Base-by-base conservation (phyloP, 2,888 invertebrate species). In the Fragum sueziense region DNA sequence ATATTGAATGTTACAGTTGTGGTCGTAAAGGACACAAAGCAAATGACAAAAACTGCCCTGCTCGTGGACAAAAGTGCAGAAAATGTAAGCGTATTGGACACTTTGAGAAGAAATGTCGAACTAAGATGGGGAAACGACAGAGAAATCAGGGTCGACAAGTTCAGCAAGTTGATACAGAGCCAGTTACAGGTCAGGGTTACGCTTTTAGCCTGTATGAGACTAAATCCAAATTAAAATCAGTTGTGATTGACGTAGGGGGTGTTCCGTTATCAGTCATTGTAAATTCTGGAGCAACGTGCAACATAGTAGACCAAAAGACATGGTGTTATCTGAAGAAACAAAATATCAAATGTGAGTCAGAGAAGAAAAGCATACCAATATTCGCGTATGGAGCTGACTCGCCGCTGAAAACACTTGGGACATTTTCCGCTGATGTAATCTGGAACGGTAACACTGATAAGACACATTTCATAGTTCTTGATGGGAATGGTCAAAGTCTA, bases 351-450 rank as follows among this genome's bases (percentile, higher is more conserved):
- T 59, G 59, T 59, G 59, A 27, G 27, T 59, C 59, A 17, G 14
- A 59, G 29, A 6, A 29, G 27, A 20, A 59, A 17, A 29, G 29
- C 1, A 17, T 59, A 59, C 59, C 59, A 29, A 22, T 77, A 2
- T 77, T 51, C 59, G 72, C 76, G 11, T 79, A 79, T 72, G 82
- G 82, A 22, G 61, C 27, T n/a, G n/a, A 62, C 9, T 11, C 20
- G 29, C 75, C 76, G n/a, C 33, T 77, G 14, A 31, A 69, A 33
- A 27, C 76, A 37, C 70, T 72, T 20, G 71, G 72, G 22, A 51
- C 51, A 54, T 74, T 76, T 51, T 33, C n/a, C 17, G 57, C 70
- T 31, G 27, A 41, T 6, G 76, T 71, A 3, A 34, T 9, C 7
- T 41, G 25, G 17, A 62, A 51, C 17, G 14, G 25, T 11, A 73